A percentile compares a stretch with the other conserved stretches of the same genome.
These are phyloP conservation scores for Albula glossodonta DNA, from an alignment of 2,113 vertebrate species.

Conservation along the genomic window DNA sequence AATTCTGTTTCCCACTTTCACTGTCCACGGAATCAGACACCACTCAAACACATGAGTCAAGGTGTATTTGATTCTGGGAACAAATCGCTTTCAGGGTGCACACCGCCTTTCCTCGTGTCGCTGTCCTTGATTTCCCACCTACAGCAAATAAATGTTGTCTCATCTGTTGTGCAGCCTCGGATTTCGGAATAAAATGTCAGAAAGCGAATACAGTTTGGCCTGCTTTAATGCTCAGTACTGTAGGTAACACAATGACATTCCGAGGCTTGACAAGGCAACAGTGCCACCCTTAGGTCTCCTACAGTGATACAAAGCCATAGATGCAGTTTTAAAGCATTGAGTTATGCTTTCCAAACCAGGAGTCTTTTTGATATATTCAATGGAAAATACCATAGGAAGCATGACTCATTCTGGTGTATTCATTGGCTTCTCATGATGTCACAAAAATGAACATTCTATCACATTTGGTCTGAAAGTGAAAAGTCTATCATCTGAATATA, in stretches of 20 bases:
- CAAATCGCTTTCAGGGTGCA: background rate
- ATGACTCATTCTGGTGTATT: no score
- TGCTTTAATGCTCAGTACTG: background rate
- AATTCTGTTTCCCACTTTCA: background rate
- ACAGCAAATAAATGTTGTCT: background rate
- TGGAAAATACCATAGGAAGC: no score
- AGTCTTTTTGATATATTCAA: no score
- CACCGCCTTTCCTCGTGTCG: background rate
- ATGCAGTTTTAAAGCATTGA: background rate
- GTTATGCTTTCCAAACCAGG: no score
- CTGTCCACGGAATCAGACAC: background rate
- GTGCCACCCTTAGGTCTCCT: background rate
- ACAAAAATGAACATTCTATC: no score
- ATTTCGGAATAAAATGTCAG: background rate
- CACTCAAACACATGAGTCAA: background rate
- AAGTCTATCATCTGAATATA: no score
- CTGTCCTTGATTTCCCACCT: background rate
- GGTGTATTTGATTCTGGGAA: background rate
- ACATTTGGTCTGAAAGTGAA: no score
- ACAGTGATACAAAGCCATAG: background rate
- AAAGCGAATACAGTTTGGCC: background rate
- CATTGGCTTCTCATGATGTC: no score
- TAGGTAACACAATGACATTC: background rate
- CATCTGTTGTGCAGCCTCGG: background rate
- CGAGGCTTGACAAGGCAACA: background rate